Conservation (phyloP, 2,888 invertebrate species). For the Mythimna ferrago region DNA sequence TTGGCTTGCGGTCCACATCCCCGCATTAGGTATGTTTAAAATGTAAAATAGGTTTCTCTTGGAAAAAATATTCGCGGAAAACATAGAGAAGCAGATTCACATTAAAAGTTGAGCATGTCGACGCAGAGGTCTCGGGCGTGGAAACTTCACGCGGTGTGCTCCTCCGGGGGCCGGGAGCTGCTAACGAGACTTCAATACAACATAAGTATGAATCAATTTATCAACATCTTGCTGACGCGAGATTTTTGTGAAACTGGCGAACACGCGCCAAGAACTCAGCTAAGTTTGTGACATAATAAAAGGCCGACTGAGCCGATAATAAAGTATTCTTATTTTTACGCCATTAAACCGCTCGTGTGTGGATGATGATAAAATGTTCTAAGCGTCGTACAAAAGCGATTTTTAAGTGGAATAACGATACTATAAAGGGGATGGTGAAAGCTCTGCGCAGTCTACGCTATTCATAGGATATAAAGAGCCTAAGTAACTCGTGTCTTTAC, state of each 20-base stretch:
- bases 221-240: slow-evolving; percentile 63
- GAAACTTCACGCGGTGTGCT: slow-evolving; percentile 57
- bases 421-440: slow-evolving; percentile 23
- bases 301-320: slow-evolving; percentile 48
- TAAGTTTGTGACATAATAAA: slow-evolving; percentile 55
- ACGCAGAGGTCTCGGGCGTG: slow-evolving; percentile 28
- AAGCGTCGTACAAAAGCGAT: slow-evolving; percentile 37
- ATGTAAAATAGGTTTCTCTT: slow-evolving; percentile 49
- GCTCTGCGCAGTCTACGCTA: slow-evolving; percentile 18
- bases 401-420: slow-evolving; percentile 48
- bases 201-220: slow-evolving; percentile 69
- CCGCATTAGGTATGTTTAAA: slow-evolving; percentile 47
- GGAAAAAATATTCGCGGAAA: slow-evolving; percentile 43
- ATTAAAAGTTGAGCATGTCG: slow-evolving; percentile 41
- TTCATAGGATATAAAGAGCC: slow-evolving; percentile 32
- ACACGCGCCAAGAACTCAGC: slow-evolving; percentile 30
- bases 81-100: slow-evolving; percentile 46
- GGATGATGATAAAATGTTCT: slow-evolving; percentile 56
- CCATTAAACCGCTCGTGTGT: slow-evolving; percentile 54
- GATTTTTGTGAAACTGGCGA: slow-evolving; percentile 50
- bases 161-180: slow-evolving; percentile 11
- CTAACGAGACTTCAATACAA: slow-evolving; percentile 71
- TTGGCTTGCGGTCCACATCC: slow-evolving; percentile 40
- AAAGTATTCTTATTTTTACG: slow-evolving; percentile 58
- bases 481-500: slow-evolving; percentile 13